Base-by-base conservation (phyloP, 2,797 vertebrate species). In the Chrosomus eos region DNA sequence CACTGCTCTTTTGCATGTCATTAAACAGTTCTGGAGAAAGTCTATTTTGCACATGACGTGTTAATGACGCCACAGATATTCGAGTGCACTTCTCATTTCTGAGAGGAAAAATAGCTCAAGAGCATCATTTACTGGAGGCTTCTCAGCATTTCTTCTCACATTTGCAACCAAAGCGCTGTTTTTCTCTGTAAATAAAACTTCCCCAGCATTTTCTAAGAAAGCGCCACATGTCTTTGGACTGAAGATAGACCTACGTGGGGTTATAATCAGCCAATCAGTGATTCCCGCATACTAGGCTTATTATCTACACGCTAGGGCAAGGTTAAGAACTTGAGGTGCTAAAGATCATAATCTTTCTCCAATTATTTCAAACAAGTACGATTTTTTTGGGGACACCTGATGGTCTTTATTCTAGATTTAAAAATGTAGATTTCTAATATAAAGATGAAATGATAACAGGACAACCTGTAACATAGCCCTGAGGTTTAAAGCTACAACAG, bases 31-130 rank as follows among this genome's bases (percentile, higher is more conserved):
- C 31, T 36, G 21, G 2, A 55, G 31, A 36, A 70, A 28, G n/a
- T 45, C 68, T 72, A 62, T 40, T 43, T 72, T 33, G 53, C 53
- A 62, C 26, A 82, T n/a, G 28, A 72, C 10, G 0, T 38, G 85
- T 58, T 79, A 53, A 64, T 16, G 62, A 80, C 3, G 7, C 55
- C 26, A 62, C 71, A 86, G 21, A 80, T 26, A 72, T 28, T 28
- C 26, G 11, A 70, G 55, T 38, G n/a, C 48, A 62, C 83, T 85
- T 89, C 88, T 74, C 28, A 40, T 66, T 80, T 83, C 68, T 82
- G 58, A 73, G 48, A 72, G 75, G 26, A 80, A 86, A 79, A 53
- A 43, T 73, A 73, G 68, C 72, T 75, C 38, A 58, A 75, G 36
- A 55, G 64, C 33, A 68, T 71, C 43, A 85, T 70, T 67, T 77